Evolutionary conservation across 2,888 invertebrate genomes (phyloP).

Genomic region (Exephanes ischioxanthus): DNA sequence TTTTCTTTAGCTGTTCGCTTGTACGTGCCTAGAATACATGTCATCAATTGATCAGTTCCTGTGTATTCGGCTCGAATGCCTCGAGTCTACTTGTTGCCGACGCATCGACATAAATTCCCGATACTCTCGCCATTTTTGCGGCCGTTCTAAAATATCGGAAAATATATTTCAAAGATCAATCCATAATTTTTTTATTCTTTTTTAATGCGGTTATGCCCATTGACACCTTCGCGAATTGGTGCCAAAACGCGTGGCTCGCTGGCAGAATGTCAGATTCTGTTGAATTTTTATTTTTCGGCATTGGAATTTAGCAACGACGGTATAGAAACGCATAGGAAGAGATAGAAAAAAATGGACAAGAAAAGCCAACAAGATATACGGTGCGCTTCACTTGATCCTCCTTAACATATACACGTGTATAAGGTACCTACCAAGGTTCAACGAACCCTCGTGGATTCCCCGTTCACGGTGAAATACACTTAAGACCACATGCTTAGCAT

Average conservation of each 20-base stretch:
- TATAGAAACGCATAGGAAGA: neutral
- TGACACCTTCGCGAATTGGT: neutral
- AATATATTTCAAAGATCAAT: neutral
- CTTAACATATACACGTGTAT: neutral
- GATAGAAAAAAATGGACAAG: neutral
- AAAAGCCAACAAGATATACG: neutral
- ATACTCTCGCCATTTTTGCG: neutral
- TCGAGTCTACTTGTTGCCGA: constrained; percentile 50
- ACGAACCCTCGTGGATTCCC: neutral
- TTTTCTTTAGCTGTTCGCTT: neutral
- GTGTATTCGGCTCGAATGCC: neutral
- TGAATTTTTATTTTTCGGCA: neutral
- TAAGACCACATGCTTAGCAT: neutral
- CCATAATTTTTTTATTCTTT: neutral
- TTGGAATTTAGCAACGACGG: neutral
- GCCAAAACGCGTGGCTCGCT: constrained; percentile 14
- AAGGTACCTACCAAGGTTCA: neutral
- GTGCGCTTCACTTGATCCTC: neutral
- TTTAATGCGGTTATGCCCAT: neutral
- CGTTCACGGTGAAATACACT: neutral
- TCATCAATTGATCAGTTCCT: neutral
- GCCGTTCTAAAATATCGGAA: neutral
- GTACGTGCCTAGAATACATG: neutral
- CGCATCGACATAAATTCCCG: neutral
- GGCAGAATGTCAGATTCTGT: constrained; percentile 7